Percentiles rank a stretch among this genome's conserved stretches.
Conservation (phyloP, 2,113 vertebrate species). For the Myotis lucifugus region DNA sequence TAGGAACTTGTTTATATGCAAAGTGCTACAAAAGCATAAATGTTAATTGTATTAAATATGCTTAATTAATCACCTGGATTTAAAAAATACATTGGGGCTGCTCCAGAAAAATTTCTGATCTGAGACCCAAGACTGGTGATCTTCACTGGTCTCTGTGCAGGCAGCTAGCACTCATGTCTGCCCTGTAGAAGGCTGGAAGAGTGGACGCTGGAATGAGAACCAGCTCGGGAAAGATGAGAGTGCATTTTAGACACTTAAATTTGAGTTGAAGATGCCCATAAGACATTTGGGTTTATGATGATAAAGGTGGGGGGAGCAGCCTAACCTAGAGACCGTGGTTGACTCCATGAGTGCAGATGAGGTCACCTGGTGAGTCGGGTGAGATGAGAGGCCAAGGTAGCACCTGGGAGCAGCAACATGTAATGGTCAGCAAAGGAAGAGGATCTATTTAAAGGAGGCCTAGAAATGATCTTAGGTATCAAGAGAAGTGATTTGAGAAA, state of each 20-base stretch:
- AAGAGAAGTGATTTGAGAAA: background rate
- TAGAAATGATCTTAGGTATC: background rate
- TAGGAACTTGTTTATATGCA: constrained; percentile 30
- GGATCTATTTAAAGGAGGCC: background rate
- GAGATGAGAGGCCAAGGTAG: background rate
- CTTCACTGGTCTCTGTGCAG: background rate
- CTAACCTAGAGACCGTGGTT: background rate
- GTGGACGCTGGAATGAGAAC: background rate
- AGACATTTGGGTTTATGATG: background rate
- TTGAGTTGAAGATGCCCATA: background rate
- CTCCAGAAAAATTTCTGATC: background rate
- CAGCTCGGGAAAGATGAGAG: background rate
- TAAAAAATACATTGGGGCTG: constrained; percentile 11
- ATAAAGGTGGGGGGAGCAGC: background rate
- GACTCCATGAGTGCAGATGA: background rate
- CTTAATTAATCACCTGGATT: constrained; percentile 37
- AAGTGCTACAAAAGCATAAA: background rate
- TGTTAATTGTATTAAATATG: constrained; percentile 39
- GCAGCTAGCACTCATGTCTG: background rate
- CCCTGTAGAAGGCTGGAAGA: background rate
- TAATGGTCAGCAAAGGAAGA: background rate
- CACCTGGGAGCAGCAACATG: background rate
- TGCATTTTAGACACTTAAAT: background rate
- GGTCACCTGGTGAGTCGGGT: background rate
- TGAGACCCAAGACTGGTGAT: background rate